Base-by-base conservation (phyloP, 2,113 vertebrate genomes). In the Otus sunia region DNA sequence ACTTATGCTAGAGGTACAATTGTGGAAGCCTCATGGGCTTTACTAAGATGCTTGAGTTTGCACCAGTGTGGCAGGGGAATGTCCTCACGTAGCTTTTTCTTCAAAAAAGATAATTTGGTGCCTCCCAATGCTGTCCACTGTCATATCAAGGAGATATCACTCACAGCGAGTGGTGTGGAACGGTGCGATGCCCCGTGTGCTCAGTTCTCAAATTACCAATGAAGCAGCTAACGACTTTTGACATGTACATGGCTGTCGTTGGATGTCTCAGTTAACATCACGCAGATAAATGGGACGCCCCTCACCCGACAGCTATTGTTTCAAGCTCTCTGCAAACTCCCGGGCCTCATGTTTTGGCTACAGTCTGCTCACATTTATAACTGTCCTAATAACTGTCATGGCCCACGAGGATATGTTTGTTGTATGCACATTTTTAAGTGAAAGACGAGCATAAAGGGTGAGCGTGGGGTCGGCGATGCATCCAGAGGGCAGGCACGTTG, bases 151-250 rank as follows among this genome's bases (percentile, higher is more conserved):
- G 43, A 85, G 64, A 2, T 29, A 12, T 13, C 41, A 1, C 37
- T 80, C 43, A 23, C n/a, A 59, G 89, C 0, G 4, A 74, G 52
- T 3, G 37, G 15, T 50, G 52, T 32, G 73, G 56, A 71, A 77
- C 0, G 0, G 47, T 29, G 58, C 1, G 0, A 16, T 47, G 50
- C 39, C 59, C 63, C 55, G 0, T 4, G 71, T 41, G 73, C 73
- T 52, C 1, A 0, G 7, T 30, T 96, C 80, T 90, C 72, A 55
- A 60, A 71, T 55, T 50, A 8, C 20, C 29, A 20, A 7, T 26
- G 84, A 72, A 67, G 84, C 16, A 0, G 60, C 43, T 92, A 91
- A 95, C 0, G 4, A 4, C 45, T 81, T 88, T 10, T 87, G 93
- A 63, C 69, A 12, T 0, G 3, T n/a, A 32, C 71, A 20, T 8